phyloP scores from a whole-genome alignment of 1,140 invertebrate species.

The Aphelinus atriplicis region DNA sequence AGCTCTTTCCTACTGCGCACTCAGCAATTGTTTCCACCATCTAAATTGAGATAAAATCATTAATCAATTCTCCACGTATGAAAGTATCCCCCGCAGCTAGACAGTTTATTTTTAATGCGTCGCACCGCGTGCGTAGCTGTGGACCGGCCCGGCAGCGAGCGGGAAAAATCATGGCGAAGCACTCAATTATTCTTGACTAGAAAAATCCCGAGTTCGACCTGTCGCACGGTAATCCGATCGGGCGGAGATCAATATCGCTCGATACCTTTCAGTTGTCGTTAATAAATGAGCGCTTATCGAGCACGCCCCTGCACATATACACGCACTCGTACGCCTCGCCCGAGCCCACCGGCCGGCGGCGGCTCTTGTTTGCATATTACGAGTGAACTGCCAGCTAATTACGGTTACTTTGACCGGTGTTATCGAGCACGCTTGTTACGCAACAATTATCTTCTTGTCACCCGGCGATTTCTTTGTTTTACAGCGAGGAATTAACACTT shows the following conservation, averaged over 20 bases:
- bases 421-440: slow-evolving; percentile 27
- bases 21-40: slow-evolving; percentile 34
- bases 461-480: background rate
- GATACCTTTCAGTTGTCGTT: slow-evolving; percentile 34
- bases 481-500: background rate
- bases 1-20: background rate
- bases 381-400: slow-evolving; percentile 39
- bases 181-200: slow-evolving; percentile 3
- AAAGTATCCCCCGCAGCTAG: background rate
- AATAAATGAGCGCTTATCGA: slow-evolving; percentile 38
- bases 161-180: background rate
- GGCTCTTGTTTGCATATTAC: slow-evolving; percentile 41
- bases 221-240: slow-evolving; percentile 15
- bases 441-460: slow-evolving; percentile 30
- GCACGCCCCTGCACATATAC: slow-evolving; percentile 16
- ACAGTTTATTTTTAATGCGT: background rate
- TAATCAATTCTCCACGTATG: background rate
- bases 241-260: slow-evolving; percentile 21
- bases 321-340: background rate
- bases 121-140: background rate
- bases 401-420: slow-evolving; percentile 17
- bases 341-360: slow-evolving; percentile 8
- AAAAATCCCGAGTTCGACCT: slow-evolving; percentile 6
- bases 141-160: background rate
- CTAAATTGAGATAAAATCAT: slow-evolving; percentile 21